phyloP scores from a whole-genome alignment of 2,888 invertebrate genomes.

The Callosobruchus maculatus region DNA sequence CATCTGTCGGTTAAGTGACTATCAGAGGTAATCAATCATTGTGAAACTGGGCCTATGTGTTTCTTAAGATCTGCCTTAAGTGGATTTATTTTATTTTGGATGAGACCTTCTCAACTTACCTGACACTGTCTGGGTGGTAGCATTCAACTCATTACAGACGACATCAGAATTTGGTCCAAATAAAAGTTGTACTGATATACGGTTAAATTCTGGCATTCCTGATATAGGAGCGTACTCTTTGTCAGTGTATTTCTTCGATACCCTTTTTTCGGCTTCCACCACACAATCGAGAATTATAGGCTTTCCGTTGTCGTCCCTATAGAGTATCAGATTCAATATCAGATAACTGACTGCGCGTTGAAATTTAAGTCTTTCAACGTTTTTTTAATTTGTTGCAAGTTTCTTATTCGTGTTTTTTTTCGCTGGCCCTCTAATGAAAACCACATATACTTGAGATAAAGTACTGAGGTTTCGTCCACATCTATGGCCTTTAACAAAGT shows the following conservation, averaged over 20 bases:
- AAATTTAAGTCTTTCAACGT: neutral
- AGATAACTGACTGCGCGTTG: neutral
- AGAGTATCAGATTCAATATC: slow-evolving; percentile 31
- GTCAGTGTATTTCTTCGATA: slow-evolving; percentile 50
- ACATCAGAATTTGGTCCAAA: slow-evolving; percentile 46
- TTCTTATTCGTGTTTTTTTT: too few relatives aligned
- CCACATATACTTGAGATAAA: too few relatives aligned
- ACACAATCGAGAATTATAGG: slow-evolving; percentile 59
- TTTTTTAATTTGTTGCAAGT: too few relatives aligned
- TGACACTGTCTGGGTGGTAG: slow-evolving; percentile 62
- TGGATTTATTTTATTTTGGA: too few relatives aligned
- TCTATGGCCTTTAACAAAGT: too few relatives aligned
- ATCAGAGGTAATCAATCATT: too few relatives aligned
- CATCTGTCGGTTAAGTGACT: too few relatives aligned
- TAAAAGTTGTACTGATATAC: slow-evolving; percentile 53
- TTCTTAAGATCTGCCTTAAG: too few relatives aligned
- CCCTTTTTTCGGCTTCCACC: slow-evolving; percentile 55
- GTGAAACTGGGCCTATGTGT: too few relatives aligned
- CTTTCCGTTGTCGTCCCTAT: slow-evolving; percentile 65
- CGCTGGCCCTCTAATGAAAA: too few relatives aligned
- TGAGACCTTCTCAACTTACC: slow-evolving; percentile 41
- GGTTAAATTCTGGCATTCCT: slow-evolving; percentile 50
- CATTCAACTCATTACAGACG: slow-evolving; percentile 54
- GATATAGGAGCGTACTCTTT: slow-evolving; percentile 63
- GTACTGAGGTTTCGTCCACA: too few relatives aligned